Percentiles rank a stretch among this genome's conserved stretches.
These are phyloP conservation scores for Saguinus midas DNA, from an alignment of 2,113 vertebrate species.

Conservation along the genomic window DNA sequence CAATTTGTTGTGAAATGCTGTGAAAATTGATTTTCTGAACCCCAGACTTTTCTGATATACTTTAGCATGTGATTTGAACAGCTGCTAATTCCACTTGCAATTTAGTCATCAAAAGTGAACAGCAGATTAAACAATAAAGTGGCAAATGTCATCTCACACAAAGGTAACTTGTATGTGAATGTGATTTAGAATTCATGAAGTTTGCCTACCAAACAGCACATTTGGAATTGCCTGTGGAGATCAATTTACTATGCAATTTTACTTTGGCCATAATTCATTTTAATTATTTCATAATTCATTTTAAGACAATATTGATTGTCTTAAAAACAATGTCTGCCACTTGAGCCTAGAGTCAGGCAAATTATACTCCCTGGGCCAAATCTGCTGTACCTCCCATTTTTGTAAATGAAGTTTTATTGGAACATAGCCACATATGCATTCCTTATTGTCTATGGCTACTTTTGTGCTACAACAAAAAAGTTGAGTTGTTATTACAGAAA, in stretches of 20 bases:
- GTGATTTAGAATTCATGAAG: not conserved
- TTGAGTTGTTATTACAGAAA: not conserved
- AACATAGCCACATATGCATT: not conserved
- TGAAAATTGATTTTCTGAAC: not conserved
- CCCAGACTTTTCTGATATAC: not conserved
- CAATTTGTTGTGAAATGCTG: not conserved
- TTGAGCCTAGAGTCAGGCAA: not conserved
- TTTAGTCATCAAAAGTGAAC: not conserved
- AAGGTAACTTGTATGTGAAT: not conserved
- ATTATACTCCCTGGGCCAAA: not conserved
- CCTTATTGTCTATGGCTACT: not conserved
- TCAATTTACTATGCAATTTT: not conserved
- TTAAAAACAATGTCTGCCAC: conserved; percentile 1
- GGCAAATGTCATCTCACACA: not conserved
- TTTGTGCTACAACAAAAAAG: not conserved
- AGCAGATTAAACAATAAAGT: not conserved
- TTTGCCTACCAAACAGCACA: not conserved
- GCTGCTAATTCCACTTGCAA: not conserved
- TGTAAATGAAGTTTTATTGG: conserved; percentile 17
- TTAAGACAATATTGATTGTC: not conserved
- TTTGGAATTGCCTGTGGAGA: not conserved
- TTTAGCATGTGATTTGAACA: not conserved
- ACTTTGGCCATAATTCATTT: not conserved
- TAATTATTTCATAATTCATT: no score
- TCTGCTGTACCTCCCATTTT: not conserved